Evolutionary conservation across 2,888 invertebrate genomes (phyloP).

Genomic region (Nephrotoma guestfalica): DNA sequence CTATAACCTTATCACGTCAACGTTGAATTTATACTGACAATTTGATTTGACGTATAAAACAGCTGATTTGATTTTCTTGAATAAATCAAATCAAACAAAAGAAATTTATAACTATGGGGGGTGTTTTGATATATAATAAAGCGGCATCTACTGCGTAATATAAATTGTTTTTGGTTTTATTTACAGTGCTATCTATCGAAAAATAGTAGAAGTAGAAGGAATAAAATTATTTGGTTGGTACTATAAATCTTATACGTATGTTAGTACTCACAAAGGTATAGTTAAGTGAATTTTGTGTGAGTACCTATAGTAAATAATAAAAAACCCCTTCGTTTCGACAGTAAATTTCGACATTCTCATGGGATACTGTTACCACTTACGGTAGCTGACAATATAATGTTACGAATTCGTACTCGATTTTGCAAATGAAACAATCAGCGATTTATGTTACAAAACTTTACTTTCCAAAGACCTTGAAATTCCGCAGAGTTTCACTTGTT

Average conservation of each 20-base stretch:
- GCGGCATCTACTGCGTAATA: neutral
- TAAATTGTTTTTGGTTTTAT: neutral
- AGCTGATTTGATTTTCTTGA: neutral
- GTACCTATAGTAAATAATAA: too few relatives aligned
- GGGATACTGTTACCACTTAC: too few relatives aligned
- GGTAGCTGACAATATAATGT: too few relatives aligned
- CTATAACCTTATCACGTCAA: neutral
- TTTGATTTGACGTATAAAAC: neutral
- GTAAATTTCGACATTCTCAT: too few relatives aligned
- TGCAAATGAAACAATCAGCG: too few relatives aligned
- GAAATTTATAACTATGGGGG: neutral
- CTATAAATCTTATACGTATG: neutral
- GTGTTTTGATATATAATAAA: neutral
- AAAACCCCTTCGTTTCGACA: too few relatives aligned
- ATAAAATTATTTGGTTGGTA: neutral
- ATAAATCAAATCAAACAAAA: neutral
- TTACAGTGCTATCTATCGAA: neutral
- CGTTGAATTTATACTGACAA: neutral
- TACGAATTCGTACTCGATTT: too few relatives aligned
- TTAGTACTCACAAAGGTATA: too few relatives aligned
- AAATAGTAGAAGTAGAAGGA: neutral
- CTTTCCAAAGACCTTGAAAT: too few relatives aligned
- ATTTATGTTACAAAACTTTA: too few relatives aligned
- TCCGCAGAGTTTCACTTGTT: too few relatives aligned
- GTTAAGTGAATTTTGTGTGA: too few relatives aligned